These are phyloP conservation scores for Corticium candelabrum DNA, from an alignment of 37 sponge, comb jelly and placozoan genomes.

Conservation along the genomic window DNA sequence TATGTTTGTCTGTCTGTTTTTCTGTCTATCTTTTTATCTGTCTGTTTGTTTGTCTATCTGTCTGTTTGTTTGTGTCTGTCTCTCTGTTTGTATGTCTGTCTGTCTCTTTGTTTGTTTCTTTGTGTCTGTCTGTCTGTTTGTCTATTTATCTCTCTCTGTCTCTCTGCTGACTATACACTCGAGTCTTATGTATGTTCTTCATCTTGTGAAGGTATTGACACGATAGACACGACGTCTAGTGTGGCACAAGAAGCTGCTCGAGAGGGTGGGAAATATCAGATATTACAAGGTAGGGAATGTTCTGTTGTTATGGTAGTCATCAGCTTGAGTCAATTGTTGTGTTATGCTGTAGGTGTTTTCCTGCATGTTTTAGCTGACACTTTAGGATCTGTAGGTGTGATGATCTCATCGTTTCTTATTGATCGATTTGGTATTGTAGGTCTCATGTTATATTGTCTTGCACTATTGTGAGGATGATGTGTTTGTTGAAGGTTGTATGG, in stretches of 20 bases:
- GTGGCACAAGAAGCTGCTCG: not conserved
- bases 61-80: too few species aligned
- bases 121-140: too few species aligned
- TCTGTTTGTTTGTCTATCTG: too few species aligned
- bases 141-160: too few species aligned
- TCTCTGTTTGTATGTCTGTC: too few species aligned
- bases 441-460: not conserved
- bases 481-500: conserved; percentile 78
- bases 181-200: too few species aligned
- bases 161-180: too few species aligned
- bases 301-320: not conserved
- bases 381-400: conserved; percentile 84
- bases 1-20: too few species aligned
- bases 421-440: conserved; percentile 47
- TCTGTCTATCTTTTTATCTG: too few species aligned
- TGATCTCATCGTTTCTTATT: conserved; percentile 70
- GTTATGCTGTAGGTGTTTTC: conserved; percentile 52
- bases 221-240: too few species aligned
- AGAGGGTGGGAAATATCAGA: conserved; percentile 21
- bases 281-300: conserved; percentile 58
- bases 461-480: not conserved
- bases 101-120: too few species aligned
- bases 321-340: not conserved
- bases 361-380: conserved; percentile 86
- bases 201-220: not conserved